Conservation (phyloP, 2,113 vertebrate genomes). For the Morone chrysops region DNA sequence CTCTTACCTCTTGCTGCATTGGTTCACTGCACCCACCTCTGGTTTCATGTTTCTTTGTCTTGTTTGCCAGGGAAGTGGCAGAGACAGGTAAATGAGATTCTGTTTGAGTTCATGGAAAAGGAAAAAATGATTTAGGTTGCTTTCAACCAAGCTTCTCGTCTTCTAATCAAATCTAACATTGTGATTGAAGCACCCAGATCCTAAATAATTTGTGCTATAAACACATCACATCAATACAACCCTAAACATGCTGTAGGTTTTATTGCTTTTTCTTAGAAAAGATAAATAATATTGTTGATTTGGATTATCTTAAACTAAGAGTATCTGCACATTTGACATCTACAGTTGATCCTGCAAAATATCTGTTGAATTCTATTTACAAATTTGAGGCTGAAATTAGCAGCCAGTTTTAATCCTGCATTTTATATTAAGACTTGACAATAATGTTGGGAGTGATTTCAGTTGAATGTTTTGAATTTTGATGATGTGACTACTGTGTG, state of each 20-base stretch:
- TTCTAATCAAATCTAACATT: constrained; percentile 16
- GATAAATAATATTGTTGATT: neutral
- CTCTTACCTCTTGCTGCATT: constrained; percentile 25
- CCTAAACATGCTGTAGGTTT: too few relatives aligned
- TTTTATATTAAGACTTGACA: neutral
- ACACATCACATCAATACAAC: neutral
- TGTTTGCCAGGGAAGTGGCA: constrained; percentile 26
- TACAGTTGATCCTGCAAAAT: neutral
- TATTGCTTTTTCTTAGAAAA: neutral
- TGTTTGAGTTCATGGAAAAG: constrained; percentile 1
- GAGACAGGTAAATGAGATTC: constrained; percentile 29
- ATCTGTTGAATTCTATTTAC: neutral
- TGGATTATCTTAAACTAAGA: neutral
- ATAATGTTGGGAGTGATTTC: too few relatives aligned
- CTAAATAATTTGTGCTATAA: neutral
- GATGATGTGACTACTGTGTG: too few relatives aligned
- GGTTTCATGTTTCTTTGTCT: constrained; percentile 33
- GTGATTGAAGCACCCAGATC: neutral
- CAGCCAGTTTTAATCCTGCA: neutral
- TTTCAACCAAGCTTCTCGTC: neutral
- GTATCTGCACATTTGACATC: neutral
- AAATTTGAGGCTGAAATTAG: too few relatives aligned
- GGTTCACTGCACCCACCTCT: constrained; percentile 32
- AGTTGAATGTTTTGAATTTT: too few relatives aligned
- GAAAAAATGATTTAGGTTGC: constrained; percentile 20